Evolutionary conservation across 2,797 vertebrate species (phyloP).

Genomic region (Tragopan temminckii): DNA sequence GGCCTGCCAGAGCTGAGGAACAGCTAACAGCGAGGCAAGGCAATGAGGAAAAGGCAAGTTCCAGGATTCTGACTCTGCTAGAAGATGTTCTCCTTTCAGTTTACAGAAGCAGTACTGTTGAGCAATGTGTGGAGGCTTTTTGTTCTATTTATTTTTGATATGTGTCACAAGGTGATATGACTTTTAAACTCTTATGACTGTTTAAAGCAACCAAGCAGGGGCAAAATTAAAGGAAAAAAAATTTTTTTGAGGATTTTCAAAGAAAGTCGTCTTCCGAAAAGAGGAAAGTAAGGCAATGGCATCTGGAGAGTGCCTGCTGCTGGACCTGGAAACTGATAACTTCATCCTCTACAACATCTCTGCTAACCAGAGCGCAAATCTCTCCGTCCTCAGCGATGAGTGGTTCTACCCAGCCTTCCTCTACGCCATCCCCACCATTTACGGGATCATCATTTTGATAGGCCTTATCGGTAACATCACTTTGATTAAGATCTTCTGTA

Average conservation of each 20-base stretch:
- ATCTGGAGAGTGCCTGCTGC: slow-evolving; percentile 78
- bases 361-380: slow-evolving; percentile 69
- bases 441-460: slow-evolving; percentile 89
- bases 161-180: slow-evolving; percentile 20
- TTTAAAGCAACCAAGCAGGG: background rate
- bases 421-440: slow-evolving; percentile 88
- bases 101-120: background rate
- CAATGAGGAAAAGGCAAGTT: slow-evolving; percentile 34
- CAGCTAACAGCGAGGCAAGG: background rate
- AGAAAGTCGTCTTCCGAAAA: background rate
- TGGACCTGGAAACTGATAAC: slow-evolving; percentile 74
- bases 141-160: background rate
- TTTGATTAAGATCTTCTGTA: slow-evolving; percentile 94
- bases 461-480: slow-evolving; percentile 95
- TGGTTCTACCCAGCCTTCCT: slow-evolving; percentile 86
- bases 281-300: slow-evolving; percentile 76
- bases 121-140: background rate
- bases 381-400: slow-evolving; percentile 63
- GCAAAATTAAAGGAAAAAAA: slow-evolving; percentile 1
- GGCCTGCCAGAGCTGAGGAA: slow-evolving; percentile 33
- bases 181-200: slow-evolving; percentile 8
- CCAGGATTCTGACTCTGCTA: background rate
- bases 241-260: background rate
- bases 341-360: slow-evolving; percentile 77
- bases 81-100: background rate